A percentile compares a stretch with the other conserved stretches of the same genome.
These are phyloP conservation scores for Alviniconcha strummeri DNA, from an alignment of 2,888 invertebrate genomes.

Conservation along the genomic window DNA sequence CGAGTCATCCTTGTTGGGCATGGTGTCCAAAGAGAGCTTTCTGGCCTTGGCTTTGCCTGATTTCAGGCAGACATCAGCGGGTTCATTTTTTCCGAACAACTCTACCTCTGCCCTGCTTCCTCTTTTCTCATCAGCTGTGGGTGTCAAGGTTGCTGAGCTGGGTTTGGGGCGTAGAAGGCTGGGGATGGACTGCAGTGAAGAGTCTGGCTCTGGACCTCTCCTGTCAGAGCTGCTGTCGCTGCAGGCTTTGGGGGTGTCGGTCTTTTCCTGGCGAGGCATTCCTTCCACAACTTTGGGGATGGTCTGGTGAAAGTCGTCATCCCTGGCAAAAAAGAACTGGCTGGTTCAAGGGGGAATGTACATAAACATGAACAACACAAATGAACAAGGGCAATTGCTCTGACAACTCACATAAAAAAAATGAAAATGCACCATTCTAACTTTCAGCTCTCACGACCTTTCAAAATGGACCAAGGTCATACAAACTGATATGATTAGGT, in stretches of 20 bases:
- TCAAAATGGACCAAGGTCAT: no score
- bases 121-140: background rate
- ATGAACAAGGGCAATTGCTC: background rate
- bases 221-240: background rate
- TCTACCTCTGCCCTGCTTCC: background rate
- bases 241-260: background rate
- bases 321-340: constrained; percentile 5
- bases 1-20: background rate
- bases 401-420: background rate
- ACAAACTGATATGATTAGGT: no score
- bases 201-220: background rate
- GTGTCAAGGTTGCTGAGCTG: background rate
- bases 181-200: background rate
- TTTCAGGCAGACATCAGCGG: background rate
- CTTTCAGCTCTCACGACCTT: no score
- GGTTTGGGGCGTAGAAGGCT: background rate
- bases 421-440: background rate
- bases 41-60: background rate
- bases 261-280: background rate
- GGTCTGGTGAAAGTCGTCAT: constrained; percentile 9
- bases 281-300: constrained; percentile 1
- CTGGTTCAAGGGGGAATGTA: background rate
- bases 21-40: background rate
- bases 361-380: background rate
- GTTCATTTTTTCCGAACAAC: background rate